These are phyloP conservation scores for Agrochola litura DNA, from an alignment of 2,888 invertebrate genomes.

Conservation along the genomic window DNA sequence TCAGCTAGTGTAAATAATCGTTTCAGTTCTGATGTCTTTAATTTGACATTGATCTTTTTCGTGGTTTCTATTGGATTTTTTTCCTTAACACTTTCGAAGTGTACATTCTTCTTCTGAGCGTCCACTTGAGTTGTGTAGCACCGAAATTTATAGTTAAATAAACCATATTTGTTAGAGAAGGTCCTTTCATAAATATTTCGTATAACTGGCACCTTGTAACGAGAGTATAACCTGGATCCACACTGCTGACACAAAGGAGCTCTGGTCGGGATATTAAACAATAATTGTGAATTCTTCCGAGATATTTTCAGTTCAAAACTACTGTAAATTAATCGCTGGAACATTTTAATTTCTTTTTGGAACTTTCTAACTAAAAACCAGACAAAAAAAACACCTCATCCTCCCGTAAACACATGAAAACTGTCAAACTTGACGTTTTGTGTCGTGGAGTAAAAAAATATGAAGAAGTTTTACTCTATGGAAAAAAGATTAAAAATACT, in stretches of 20 bases:
- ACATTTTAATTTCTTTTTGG: constrained; percentile 78
- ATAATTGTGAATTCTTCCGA: constrained; percentile 77
- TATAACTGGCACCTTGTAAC: constrained; percentile 77
- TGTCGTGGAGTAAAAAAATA: constrained; percentile 30
- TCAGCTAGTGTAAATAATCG: constrained; percentile 91
- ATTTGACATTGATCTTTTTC: constrained; percentile 86
- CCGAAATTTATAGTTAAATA: constrained; percentile 77
- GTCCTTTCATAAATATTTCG: constrained; percentile 82
- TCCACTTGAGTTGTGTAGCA: constrained; percentile 84
- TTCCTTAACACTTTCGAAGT: constrained; percentile 74
- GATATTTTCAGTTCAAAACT: constrained; percentile 82
- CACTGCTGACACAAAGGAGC: constrained; percentile 82
- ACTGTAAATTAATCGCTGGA: constrained; percentile 81
- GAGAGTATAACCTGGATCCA: constrained; percentile 83
- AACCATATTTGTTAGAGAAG: constrained; percentile 74
- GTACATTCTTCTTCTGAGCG: constrained; percentile 79
- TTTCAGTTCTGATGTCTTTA: constrained; percentile 89
- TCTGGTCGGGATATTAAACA: constrained; percentile 73
- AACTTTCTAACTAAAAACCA: constrained; percentile 59
- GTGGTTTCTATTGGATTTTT: constrained; percentile 75
- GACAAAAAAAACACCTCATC: constrained; percentile 66
- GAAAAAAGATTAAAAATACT: neutral
- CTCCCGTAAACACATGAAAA: constrained; percentile 64
- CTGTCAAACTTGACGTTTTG: constrained; percentile 47
- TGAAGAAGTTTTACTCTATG: constrained; percentile 3